Base-by-base conservation (phyloP, 2,113 vertebrate species). In the Forbesichthys agassizii region DNA sequence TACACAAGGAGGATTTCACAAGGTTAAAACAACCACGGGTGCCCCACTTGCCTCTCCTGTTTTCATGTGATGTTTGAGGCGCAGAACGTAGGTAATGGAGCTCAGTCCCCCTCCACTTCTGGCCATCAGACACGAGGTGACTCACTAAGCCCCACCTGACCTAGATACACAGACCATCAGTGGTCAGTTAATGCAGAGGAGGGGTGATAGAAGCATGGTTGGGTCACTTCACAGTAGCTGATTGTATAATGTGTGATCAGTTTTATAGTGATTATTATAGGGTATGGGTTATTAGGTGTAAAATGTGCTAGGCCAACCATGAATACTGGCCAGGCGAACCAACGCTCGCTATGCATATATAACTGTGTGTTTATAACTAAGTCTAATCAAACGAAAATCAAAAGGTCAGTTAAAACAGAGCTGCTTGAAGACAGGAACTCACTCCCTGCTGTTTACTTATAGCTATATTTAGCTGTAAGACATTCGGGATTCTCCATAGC, bases 61-160 rank as follows among this genome's bases (percentile, higher is more conserved):
- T 79, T 85, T 61, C 64, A 67, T 63, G 33, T 72, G 67, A 79
- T 67, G 72, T 20, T 42, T 68, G 54, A 75, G 48, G 48, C 54
- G 65, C 80, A 74, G 27, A 66, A 79, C 76, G 64, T 49, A 75
- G 11, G 14, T 11, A 13, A 9, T 36, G 58, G 47, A 73, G 83
- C 82, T 88, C 79, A 67, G 65, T 27, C 74, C 64, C 75, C 66
- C 66, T 79, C 78, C 66, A 59, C 87, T 81, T 82, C 84, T 70
- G 75, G 84, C 81, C 63, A 58, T 73, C 53, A 79, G 78, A 71
- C 85, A 83, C 74, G 87, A 81, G 66, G 70, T 81, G 87, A 85
- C 82, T 90, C 78, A 73, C 63, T 73, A 84, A 88, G 83, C 77
- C 51, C 78, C 66, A 55, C 47, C 81, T 90, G 86, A 82, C 88